Conservation (phyloP, 2,113 vertebrate genomes). For the Lamprologus speciosus region DNA sequence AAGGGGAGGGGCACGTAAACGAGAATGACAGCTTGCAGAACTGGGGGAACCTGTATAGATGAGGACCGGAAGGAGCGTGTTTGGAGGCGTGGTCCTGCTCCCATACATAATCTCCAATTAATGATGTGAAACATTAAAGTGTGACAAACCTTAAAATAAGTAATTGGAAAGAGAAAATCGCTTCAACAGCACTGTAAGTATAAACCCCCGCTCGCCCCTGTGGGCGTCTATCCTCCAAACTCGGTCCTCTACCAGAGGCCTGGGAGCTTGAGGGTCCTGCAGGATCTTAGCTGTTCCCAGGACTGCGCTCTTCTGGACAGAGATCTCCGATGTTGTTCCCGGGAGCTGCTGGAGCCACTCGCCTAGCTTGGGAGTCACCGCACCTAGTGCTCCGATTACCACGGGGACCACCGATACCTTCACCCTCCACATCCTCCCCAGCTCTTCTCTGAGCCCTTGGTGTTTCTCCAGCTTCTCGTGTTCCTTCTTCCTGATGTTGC, state of each 20-base stretch:
- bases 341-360: too few relatives aligned
- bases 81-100: background rate
- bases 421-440: accelerated
- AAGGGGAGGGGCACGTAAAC: background rate
- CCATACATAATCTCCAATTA: background rate
- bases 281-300: accelerated
- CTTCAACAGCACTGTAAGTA: background rate
- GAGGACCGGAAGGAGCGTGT: background rate
- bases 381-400: too few relatives aligned
- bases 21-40: background rate
- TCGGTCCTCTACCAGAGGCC: background rate
- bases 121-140: background rate
- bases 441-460: too few relatives aligned
- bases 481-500: too few relatives aligned
- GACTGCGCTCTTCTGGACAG: too few relatives aligned
- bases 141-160: background rate
- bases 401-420: accelerated
- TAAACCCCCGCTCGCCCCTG: accelerated
- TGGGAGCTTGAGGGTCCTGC: background rate
- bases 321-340: accelerated
- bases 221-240: accelerated
- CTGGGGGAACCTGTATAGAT: background rate
- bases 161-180: background rate
- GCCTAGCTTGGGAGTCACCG: too few relatives aligned
- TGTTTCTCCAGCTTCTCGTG: too few relatives aligned